Evolutionary conservation across 2,797 vertebrate genomes (phyloP), one percentile per base, ranked within the genome.

Genomic region (Synaphobranchus kaupii): DNA sequence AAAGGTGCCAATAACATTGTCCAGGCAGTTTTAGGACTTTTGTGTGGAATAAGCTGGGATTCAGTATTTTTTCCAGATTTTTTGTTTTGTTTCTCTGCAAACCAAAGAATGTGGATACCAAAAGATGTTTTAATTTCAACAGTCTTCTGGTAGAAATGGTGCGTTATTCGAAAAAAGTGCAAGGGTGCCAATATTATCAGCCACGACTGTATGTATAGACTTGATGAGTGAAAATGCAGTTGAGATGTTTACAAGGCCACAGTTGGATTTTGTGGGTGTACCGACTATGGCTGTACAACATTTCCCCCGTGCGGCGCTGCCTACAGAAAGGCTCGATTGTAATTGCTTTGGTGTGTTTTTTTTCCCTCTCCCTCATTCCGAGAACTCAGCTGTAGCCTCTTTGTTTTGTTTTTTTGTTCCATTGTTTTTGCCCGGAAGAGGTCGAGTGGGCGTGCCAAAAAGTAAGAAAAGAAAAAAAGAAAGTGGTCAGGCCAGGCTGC

Each of bases 401-500:
- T 81, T 50, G 78, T 81, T 47, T 50, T 78, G 28, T 78, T 48
- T 44, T 50, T 81, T 81, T 81, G 78, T 81, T 81, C 47, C 47
- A 50, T 81, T 81, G 78, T 81, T 48, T 81, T 25, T 48, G 44
- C 44, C 20, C 7, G 47, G 78, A 81, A 81, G 78, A 81, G 22
- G 78, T 81, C 7, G 47, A 81, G 78, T 50, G 10, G 22, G 8
- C 13, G 78, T 10, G 78, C 44, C 78, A 81, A 50, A n/a, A 44
- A 81, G 50, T 25, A 50, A 81, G 50, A 20, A 25, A 10, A 47
- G 20, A 10, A 50, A 47, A 73, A 80, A 80, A 22, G 13, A 0
- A 22, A 4, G 22, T 22, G 8, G 47, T 22, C 20, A 81, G 78
- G 78, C 5, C 13, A 47, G 73, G 73, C 5, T 78, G 13, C 39